Evolutionary conservation across 2,888 invertebrate genomes (phyloP).

Genomic region (Coenonympha arcania): DNA sequence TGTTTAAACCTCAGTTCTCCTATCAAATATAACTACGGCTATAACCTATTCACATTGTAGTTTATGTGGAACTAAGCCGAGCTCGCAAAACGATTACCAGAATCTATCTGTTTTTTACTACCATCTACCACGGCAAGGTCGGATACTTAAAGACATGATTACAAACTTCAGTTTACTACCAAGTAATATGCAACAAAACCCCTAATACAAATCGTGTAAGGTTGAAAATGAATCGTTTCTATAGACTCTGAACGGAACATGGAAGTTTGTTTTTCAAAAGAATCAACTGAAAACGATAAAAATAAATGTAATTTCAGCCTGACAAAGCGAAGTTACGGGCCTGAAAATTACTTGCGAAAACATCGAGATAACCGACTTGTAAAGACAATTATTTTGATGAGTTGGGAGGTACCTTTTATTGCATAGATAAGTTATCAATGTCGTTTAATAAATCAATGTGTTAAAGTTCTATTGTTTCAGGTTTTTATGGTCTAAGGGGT

Average conservation of each 20-base stretch:
- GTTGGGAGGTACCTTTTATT: no score
- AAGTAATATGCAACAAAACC: not conserved
- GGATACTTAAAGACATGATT: not conserved
- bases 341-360: conserved; percentile 12
- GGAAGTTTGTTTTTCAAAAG: not conserved
- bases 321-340: not conserved
- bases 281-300: conserved; percentile 7
- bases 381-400: no score
- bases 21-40: not conserved
- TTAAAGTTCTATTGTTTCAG: no score
- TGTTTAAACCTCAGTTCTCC: not conserved
- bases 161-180: not conserved
- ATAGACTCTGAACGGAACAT: not conserved
- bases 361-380: not conserved
- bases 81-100: not conserved
- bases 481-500: no score
- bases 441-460: no score
- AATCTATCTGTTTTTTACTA: not conserved
- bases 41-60: not conserved
- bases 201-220: not conserved
- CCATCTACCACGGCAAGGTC: conserved; percentile 1
- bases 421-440: no score
- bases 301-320: conserved; percentile 7
- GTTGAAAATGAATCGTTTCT: not conserved
- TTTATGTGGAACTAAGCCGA: conserved; percentile 1